Conservation (phyloP, 1,140 invertebrate genomes). For the Coenobita brevimanus region DNA sequence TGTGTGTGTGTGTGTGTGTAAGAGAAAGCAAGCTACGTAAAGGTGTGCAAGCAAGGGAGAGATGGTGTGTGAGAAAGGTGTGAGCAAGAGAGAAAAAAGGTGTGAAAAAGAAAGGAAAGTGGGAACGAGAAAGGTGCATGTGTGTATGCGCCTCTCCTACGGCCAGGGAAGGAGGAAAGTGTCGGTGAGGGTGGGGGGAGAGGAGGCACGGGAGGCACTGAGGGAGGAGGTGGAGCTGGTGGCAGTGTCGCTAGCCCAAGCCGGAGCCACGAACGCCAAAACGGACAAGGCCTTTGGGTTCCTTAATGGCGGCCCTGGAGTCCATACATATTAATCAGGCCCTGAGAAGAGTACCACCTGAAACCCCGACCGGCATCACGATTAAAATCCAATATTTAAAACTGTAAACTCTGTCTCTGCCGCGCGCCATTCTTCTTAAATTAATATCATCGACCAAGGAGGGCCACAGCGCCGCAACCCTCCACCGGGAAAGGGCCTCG, state of each 20-base stretch:
- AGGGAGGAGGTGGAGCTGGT: no score
- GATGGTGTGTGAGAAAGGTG: no score
- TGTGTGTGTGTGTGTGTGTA: not conserved
- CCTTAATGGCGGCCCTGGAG: conserved; percentile 59
- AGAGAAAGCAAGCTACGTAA: no score
- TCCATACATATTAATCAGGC: conserved; percentile 67
- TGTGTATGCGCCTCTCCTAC: no score
- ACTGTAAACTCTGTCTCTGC: conserved; percentile 66
- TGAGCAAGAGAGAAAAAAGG: no score
- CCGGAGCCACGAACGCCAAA: no score
- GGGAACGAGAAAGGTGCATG: no score
- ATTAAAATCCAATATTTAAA: conserved; percentile 68
- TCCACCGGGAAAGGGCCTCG: not conserved
- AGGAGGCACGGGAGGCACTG: no score
- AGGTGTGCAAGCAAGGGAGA: no score
- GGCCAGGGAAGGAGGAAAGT: no score
- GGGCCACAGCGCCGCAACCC: conserved; percentile 39
- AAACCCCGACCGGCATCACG: conserved; percentile 64
- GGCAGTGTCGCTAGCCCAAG: no score
- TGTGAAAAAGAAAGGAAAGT: no score
- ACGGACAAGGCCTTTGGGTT: conserved; percentile 17
- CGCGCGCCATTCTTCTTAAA: conserved; percentile 66
- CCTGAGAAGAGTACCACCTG: conserved; percentile 66
- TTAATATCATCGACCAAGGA: conserved; percentile 65
- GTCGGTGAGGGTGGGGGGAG: not conserved